Conservation (phyloP, 1,140 invertebrate genomes). For the Lepidurus packardi region DNA sequence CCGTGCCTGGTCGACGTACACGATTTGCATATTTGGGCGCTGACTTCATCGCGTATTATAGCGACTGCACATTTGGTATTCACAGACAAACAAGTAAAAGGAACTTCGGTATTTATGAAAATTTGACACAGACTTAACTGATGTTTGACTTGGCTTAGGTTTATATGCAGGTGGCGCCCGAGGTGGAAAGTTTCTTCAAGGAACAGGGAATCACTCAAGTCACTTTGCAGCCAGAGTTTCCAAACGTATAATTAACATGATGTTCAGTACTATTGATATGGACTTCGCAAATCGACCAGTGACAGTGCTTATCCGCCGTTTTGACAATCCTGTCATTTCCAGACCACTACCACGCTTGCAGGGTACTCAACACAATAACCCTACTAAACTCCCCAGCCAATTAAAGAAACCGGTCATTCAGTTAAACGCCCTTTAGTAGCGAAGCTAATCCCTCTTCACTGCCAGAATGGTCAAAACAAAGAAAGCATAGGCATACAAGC, state of each 20-base stretch:
- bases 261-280: no score
- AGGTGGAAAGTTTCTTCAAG: slow-evolving; percentile 61
- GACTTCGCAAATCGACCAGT: no score
- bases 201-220: slow-evolving; percentile 67
- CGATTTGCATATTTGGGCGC: slow-evolving; percentile 74
- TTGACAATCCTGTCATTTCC: no score
- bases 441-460: no score
- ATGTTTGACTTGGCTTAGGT: slow-evolving; percentile 24
- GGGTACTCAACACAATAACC: no score
- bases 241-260: slow-evolving; percentile 41
- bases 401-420: no score
- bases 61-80: slow-evolving; percentile 69
- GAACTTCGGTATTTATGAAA: neutral
- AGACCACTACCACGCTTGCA: no score
- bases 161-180: slow-evolving; percentile 47
- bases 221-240: slow-evolving; percentile 73
- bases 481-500: no score
- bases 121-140: slow-evolving; percentile 31
- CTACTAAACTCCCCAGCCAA: no score
- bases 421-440: no score
- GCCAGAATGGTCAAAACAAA: no score
- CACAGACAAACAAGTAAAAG: slow-evolving; percentile 53
- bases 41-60: slow-evolving; percentile 62
- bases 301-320: no score
- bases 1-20: slow-evolving; percentile 72